Evolutionary conservation across 2,888 invertebrate species (phyloP).

Genomic region (Melinaea marsaeus): DNA sequence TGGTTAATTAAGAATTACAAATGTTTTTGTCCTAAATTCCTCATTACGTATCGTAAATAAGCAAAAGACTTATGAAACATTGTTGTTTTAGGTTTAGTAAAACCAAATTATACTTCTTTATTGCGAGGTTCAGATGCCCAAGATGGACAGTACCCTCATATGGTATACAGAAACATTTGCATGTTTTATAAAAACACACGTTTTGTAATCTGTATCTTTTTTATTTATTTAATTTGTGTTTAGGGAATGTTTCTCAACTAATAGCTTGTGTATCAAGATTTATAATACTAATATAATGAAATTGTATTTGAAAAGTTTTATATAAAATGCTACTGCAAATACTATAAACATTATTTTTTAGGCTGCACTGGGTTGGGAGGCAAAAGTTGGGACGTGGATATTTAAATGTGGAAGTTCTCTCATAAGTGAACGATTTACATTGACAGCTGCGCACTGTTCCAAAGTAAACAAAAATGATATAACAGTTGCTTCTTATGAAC

Average conservation of each 20-base stretch:
- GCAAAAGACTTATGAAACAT: conserved; percentile 14
- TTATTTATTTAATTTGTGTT: too few relatives aligned
- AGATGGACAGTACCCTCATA: conserved; percentile 22
- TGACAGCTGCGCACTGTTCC: conserved; percentile 83
- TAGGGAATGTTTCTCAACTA: too few relatives aligned
- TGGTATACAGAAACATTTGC: conserved; percentile 13
- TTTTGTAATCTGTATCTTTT: too few relatives aligned
- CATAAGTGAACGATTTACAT: conserved; percentile 78
- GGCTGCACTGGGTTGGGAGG: conserved; percentile 56
- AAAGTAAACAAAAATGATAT: conserved; percentile 40
- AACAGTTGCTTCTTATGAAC: conserved; percentile 40
- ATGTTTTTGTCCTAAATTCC: too few relatives aligned
- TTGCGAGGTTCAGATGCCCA: conserved; percentile 14
- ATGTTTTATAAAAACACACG: neutral
- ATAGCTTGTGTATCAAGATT: too few relatives aligned
- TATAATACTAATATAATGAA: conserved; percentile 49
- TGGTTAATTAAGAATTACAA: too few relatives aligned
- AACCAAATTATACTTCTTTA: neutral
- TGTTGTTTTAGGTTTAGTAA: too few relatives aligned
- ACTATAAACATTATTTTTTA: conserved; percentile 19
- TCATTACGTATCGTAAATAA: too few relatives aligned
- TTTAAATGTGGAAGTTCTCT: conserved; percentile 81
- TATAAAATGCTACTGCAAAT: conserved; percentile 75
- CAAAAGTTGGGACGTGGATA: conserved; percentile 42
- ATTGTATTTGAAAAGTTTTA: too few relatives aligned